These are phyloP conservation scores for Apoda limacodes DNA, from an alignment of 2,888 invertebrate genomes.

Conservation along the genomic window DNA sequence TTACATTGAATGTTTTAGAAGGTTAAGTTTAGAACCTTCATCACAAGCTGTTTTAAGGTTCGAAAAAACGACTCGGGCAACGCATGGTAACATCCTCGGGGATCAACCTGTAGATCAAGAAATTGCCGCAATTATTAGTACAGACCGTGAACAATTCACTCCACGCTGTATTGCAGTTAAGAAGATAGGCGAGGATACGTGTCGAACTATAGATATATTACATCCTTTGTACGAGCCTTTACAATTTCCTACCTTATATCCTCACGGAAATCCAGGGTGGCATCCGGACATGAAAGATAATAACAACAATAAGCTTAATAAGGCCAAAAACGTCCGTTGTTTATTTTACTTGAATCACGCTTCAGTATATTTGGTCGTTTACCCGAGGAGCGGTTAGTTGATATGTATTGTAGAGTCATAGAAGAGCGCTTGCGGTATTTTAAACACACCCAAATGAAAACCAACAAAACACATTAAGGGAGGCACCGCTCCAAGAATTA, in stretches of 20 bases:
- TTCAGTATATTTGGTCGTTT: conserved; percentile 7
- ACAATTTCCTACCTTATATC: too few relatives aligned
- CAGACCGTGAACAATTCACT: too few relatives aligned
- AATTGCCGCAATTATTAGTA: too few relatives aligned
- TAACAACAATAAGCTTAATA: too few relatives aligned
- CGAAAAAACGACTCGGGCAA: conserved; percentile 5
- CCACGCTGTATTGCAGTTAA: conserved; percentile 12
- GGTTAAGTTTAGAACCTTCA: conserved; percentile 1
- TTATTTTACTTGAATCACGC: conserved; percentile 7
- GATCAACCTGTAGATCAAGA: too few relatives aligned
- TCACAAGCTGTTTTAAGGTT: conserved; percentile 1
- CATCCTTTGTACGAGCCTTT: too few relatives aligned
- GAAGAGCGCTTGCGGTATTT: conserved; percentile 8
- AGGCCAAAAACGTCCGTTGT: too few relatives aligned
- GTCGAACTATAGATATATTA: conserved; percentile 9
- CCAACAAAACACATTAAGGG: neutral
- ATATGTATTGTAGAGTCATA: conserved; percentile 10
- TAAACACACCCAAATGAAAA: conserved; percentile 3
- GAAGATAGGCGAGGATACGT: conserved; percentile 11
- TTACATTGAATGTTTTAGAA: conserved; percentile 1
- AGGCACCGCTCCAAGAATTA: conserved; percentile 2
- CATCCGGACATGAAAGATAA: too few relatives aligned
- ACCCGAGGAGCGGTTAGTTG: conserved; percentile 12
- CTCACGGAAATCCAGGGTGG: too few relatives aligned
- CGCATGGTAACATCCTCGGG: conserved; percentile 11